Evolutionary conservation across 2,797 vertebrate species (phyloP), one percentile per base, ranked within the genome.

Genomic region (Gymnodraco acuticeps): DNA sequence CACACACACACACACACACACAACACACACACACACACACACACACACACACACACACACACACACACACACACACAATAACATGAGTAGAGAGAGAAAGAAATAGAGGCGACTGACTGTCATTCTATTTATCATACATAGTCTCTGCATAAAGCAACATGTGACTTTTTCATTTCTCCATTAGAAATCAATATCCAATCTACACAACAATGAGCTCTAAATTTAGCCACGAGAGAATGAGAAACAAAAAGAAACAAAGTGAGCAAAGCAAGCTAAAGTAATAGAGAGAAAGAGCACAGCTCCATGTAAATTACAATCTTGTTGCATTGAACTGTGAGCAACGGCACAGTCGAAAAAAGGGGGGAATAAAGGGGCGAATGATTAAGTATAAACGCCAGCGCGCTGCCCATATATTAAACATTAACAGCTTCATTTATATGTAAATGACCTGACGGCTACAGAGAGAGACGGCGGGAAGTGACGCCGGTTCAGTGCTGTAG

Each of bases 301-400:
- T 97, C 96, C 95, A 96, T 95, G 95, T 96, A 95, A 96, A 96
- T 96, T 97, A 96, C 96, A 92, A 96, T 97, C 96, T 95, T 95
- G 95, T 96, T 96, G 96, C 89, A 94, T 90, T 95, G 95, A 96
- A 96, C 96, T 95, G 95, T 96, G 94, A 94, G 92, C 92, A 92
- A 91, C 88, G 78, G 89, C 94, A 94, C 95, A 94, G 95, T 94
- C 88, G 80, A 92, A 71, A 90, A 85, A 95, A 85, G 88, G 84
- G 91, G 90, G 89, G 92, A 93, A 94, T 92, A 92, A 93, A 73
- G 68, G 75, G 74, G 87, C 59, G 82, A 79, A 77, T 73, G 80
- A 83, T 80, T 77, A 78, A 83, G 78, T 83, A 93, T 90, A 94
- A 92, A 93, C 91, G 80, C 80, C 84, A 77, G 81, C 70, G 81